These are phyloP conservation scores for Anser brachyrhynchus DNA, from an alignment of 2,113 vertebrate genomes.

Conservation along the genomic window DNA sequence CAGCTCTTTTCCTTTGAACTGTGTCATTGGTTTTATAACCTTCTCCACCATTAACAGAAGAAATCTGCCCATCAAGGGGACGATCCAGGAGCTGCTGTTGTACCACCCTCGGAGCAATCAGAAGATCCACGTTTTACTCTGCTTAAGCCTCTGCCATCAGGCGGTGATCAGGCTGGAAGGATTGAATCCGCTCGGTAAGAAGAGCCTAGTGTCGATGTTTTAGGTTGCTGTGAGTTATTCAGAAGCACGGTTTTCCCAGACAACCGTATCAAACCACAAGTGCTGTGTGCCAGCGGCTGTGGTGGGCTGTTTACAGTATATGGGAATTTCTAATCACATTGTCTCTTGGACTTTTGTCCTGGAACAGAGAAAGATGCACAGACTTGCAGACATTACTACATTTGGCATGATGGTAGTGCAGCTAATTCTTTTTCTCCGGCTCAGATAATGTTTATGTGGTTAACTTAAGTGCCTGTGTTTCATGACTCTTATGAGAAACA, in stretches of 20 bases:
- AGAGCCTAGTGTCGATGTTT: not conserved
- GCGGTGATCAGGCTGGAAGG: slow-evolving; percentile 57
- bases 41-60: slow-evolving; percentile 45
- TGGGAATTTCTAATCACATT: not conserved
- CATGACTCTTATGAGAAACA: not conserved
- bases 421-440: slow-evolving; percentile 7
- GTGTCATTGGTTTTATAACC: slow-evolving; percentile 2
- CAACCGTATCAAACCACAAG: not conserved
- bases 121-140: slow-evolving; percentile 13
- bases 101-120: not conserved
- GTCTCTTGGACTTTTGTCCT: not conserved
- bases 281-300: not conserved
- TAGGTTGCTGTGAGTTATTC: not conserved
- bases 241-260: not conserved
- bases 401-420: not conserved
- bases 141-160: slow-evolving; percentile 44
- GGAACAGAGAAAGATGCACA: not conserved
- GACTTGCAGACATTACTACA: not conserved
- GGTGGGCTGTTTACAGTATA: not conserved
- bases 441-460: slow-evolving; percentile 39
- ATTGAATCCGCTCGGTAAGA: slow-evolving; percentile 76
- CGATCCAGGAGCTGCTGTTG: not conserved
- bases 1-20: slow-evolving; percentile 17
- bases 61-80: not conserved
- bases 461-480: slow-evolving; percentile 42